Percentiles rank a stretch among this genome's conserved stretches.
phyloP scores from a whole-genome alignment of 2,888 invertebrate species.

The Palloptera scutellata region DNA sequence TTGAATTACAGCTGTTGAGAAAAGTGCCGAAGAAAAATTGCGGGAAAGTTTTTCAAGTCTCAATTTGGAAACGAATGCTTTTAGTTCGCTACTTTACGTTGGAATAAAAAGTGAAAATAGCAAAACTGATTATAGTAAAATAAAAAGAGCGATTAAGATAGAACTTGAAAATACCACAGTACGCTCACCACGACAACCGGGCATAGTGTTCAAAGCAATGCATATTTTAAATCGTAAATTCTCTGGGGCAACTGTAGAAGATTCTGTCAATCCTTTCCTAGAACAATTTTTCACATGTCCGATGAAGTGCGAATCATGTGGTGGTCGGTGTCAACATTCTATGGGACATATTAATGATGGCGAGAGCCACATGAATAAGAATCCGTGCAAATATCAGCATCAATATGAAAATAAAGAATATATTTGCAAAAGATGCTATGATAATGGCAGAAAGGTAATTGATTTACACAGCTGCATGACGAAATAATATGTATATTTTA shows the following conservation, averaged over 20 bases:
- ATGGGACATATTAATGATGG: constrained; percentile 74
- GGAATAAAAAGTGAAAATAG: constrained; percentile 68
- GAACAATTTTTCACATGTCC: constrained; percentile 83
- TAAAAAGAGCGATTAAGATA: constrained; percentile 68
- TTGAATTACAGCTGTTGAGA: constrained; percentile 64
- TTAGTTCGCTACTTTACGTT: constrained; percentile 75
- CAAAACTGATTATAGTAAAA: constrained; percentile 71
- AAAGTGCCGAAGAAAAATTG: constrained; percentile 72
- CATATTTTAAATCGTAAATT: constrained; percentile 81
- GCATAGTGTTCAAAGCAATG: constrained; percentile 73
- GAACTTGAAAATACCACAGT: constrained; percentile 77
- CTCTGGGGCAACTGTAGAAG: constrained; percentile 72
- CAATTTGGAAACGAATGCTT: constrained; percentile 73
- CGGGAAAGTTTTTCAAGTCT: constrained; percentile 71
- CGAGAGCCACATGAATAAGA: constrained; percentile 67
- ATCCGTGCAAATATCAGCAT: constrained; percentile 71
- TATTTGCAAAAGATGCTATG: constrained; percentile 71
- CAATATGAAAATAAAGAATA: constrained; percentile 77
- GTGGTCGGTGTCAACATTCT: constrained; percentile 70
- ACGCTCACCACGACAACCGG: constrained; percentile 73
- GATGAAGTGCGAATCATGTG: constrained; percentile 75
- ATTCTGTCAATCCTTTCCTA: constrained; percentile 73
- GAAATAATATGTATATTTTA: not conserved
- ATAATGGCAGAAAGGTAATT: constrained; percentile 67
- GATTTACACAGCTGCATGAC: not conserved